phyloP scores from a whole-genome alignment of 2,888 invertebrate genomes.

The Pocota personata region DNA sequence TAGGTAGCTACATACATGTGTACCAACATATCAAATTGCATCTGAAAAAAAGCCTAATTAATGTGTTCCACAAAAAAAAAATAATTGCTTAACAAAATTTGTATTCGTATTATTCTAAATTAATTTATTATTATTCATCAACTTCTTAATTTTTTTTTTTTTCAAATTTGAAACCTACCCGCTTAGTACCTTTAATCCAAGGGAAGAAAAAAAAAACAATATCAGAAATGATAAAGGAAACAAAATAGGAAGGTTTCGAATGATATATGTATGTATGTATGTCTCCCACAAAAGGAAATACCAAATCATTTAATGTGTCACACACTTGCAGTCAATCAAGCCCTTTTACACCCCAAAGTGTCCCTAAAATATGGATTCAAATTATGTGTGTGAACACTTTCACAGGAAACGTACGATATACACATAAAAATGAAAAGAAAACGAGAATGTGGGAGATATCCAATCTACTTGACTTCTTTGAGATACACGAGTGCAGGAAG shows the following conservation, averaged over 20 bases:
- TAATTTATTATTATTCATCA: no score
- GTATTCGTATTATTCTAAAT: no score
- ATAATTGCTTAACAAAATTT: no score
- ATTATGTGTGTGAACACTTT: background rate
- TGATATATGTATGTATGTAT: background rate
- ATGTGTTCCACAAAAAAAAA: no score
- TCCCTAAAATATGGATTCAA: background rate
- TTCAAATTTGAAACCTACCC: background rate
- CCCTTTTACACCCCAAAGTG: background rate
- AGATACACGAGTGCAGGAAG: conserved; percentile 1
- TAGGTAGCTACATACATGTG: no score
- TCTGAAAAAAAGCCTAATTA: no score
- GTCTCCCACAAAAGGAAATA: background rate
- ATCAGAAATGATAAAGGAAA: background rate
- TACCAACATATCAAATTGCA: no score
- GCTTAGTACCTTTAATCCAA: background rate
- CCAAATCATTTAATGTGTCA: background rate
- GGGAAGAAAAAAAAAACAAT: background rate
- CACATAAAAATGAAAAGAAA: background rate
- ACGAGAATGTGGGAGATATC: background rate
- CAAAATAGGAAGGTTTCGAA: background rate
- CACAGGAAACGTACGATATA: background rate
- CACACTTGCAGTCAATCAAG: background rate
- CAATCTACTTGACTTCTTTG: conserved; percentile 1
- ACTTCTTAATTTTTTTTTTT: no score